Conservation (phyloP, 2,797 vertebrate species). For the Denticeps clupeoides region DNA sequence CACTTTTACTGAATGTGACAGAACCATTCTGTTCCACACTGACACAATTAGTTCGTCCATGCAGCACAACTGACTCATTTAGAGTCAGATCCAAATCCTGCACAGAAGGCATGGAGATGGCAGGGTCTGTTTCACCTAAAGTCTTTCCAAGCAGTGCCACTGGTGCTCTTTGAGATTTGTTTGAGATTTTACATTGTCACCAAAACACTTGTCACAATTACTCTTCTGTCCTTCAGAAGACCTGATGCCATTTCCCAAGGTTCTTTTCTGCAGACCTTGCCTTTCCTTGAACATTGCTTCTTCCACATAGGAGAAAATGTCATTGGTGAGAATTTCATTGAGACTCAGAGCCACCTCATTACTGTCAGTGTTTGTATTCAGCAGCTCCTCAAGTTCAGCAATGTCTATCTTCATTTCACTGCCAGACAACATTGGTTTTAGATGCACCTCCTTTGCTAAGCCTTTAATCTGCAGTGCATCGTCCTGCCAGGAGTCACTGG, state of each 20-base stretch:
- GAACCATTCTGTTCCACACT: background rate
- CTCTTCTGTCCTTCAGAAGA: too few relatives aligned
- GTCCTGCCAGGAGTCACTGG: background rate
- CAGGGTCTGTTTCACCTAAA: too few relatives aligned
- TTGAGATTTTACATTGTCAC: too few relatives aligned
- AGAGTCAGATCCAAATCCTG: constrained; percentile 43
- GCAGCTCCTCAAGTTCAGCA: constrained; percentile 54
- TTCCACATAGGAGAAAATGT: constrained; percentile 49
- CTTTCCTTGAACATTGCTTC: constrained; percentile 44
- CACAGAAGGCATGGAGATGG: constrained; percentile 12
- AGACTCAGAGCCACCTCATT: constrained; percentile 23
- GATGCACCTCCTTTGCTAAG: background rate
- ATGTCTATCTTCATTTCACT: constrained; percentile 25
- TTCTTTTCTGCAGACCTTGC: too few relatives aligned
- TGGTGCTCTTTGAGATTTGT: too few relatives aligned
- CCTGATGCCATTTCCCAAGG: too few relatives aligned
- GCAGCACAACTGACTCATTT: constrained; percentile 35
- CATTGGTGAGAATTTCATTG: constrained; percentile 35
- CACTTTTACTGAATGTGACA: background rate
- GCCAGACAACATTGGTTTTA: background rate
- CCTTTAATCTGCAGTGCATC: background rate
- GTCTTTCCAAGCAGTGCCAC: too few relatives aligned
- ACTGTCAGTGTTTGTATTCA: constrained; percentile 38
- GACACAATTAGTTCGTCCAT: constrained; percentile 24
- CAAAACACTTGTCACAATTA: too few relatives aligned